Percentiles rank a stretch among this genome's conserved stretches.
These are phyloP conservation scores for Ophioninae sp. DNA, from an alignment of 2,888 invertebrate species.

Conservation along the genomic window DNA sequence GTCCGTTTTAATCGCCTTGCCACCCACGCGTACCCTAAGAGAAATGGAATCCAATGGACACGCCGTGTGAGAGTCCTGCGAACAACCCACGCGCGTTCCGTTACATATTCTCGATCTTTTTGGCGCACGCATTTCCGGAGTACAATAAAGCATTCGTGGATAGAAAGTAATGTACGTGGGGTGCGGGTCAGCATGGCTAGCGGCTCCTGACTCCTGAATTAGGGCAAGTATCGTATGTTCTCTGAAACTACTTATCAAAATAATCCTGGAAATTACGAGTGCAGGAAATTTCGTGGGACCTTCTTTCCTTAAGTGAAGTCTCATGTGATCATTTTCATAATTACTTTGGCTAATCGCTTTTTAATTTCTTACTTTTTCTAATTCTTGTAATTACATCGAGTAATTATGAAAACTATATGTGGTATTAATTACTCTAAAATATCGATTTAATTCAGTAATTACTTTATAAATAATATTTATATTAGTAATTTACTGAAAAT, in stretches of 20 bases:
- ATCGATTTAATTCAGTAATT: too few relatives aligned
- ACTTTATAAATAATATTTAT: too few relatives aligned
- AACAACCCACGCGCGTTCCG: constrained; percentile 54
- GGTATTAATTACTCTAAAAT: too few relatives aligned
- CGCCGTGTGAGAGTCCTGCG: constrained; percentile 29
- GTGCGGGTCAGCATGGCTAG: background rate
- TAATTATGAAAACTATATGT: too few relatives aligned
- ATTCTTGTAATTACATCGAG: background rate
- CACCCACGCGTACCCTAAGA: constrained; percentile 38
- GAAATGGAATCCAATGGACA: constrained; percentile 15
- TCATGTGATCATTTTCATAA: too few relatives aligned
- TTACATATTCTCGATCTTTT: constrained; percentile 46
- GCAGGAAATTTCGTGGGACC: background rate
- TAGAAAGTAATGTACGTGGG: constrained; percentile 10
- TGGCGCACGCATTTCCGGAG: constrained; percentile 45
- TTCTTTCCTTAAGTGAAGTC: background rate
- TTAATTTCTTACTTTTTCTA: too few relatives aligned
- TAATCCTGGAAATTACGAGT: background rate
- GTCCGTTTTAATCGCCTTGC: constrained; percentile 39
- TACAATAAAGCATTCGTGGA: constrained; percentile 39
- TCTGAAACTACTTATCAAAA: background rate
- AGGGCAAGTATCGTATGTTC: background rate
- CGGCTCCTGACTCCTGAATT: too few relatives aligned
- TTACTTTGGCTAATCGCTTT: too few relatives aligned
- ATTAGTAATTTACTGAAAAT: too few relatives aligned